phyloP scores from a whole-genome alignment of 2,888 invertebrate genomes.

The Prosapia bicincta region DNA sequence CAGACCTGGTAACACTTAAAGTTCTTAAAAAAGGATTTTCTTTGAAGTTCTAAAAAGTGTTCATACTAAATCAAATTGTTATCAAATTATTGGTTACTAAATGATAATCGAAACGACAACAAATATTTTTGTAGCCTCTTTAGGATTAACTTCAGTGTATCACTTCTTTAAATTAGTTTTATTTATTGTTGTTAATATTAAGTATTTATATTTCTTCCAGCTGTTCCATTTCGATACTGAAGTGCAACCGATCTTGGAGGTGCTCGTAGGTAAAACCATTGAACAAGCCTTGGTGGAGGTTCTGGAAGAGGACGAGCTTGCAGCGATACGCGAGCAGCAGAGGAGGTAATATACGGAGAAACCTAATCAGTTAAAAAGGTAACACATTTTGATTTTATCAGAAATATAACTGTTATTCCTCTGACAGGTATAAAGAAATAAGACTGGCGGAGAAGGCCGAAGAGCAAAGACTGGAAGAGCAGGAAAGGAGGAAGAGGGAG shows the following conservation, averaged over 20 bases:
- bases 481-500: conserved; percentile 57
- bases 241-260: conserved; percentile 85
- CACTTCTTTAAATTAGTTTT: conserved; percentile 5
- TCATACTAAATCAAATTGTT: too few species aligned
- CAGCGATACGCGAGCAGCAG: conserved; percentile 74
- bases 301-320: conserved; percentile 89
- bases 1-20: too few species aligned
- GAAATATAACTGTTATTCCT: background rate
- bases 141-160: conserved; percentile 11
- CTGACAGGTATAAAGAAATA: conserved; percentile 55
- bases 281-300: conserved; percentile 89
- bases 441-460: conserved; percentile 81
- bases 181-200: too few species aligned
- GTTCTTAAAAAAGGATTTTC: too few species aligned
- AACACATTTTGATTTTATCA: too few species aligned
- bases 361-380: too few species aligned
- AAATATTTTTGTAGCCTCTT: background rate
- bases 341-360: too few species aligned
- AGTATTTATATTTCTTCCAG: conserved; percentile 45
- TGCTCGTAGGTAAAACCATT: conserved; percentile 82
- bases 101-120: too few species aligned
- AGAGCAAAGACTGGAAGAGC: conserved; percentile 73
- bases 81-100: too few species aligned
- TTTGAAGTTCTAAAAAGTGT: too few species aligned
- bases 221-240: conserved; percentile 91